These are phyloP conservation scores for Agrilus biguttatus DNA, from an alignment of 2,888 invertebrate genomes.

Conservation along the genomic window DNA sequence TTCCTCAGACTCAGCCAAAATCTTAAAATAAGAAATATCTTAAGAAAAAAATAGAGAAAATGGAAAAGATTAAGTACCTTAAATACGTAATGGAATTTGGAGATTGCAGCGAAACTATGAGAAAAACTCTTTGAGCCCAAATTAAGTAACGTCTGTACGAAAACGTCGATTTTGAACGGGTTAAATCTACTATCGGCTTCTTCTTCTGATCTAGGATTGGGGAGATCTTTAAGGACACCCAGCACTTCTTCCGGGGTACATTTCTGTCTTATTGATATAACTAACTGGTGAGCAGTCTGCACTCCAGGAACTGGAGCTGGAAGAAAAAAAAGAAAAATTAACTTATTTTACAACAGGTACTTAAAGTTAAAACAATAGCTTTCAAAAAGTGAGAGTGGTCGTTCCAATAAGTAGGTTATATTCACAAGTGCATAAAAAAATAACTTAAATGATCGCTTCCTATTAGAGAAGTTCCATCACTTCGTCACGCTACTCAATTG, in stretches of 20 bases:
- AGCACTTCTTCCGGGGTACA: conserved; percentile 83
- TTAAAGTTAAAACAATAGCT: neutral
- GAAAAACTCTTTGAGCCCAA: conserved; percentile 95
- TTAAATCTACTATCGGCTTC: conserved; percentile 66
- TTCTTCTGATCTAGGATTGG: conserved; percentile 64
- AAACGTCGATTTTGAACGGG: conserved; percentile 90
- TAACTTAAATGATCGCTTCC: too few species aligned
- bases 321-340: conserved; percentile 10
- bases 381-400: neutral
- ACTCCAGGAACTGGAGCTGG: conserved; percentile 65
- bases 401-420: too few species aligned
- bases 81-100: conserved; percentile 86
- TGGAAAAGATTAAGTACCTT: conserved; percentile 41
- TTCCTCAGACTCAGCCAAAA: conserved; percentile 84
- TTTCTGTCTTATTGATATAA: conserved; percentile 75
- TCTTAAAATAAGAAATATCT: conserved; percentile 35
- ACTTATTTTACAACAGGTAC: neutral
- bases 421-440: too few species aligned
- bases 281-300: conserved; percentile 71
- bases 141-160: conserved; percentile 87
- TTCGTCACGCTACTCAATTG: too few species aligned
- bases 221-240: conserved; percentile 72
- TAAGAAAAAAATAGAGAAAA: neutral
- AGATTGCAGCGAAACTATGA: conserved; percentile 96
- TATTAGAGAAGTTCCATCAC: too few species aligned